Conservation (phyloP, 2,797 vertebrate species). For the Aphelocoma californica region DNA sequence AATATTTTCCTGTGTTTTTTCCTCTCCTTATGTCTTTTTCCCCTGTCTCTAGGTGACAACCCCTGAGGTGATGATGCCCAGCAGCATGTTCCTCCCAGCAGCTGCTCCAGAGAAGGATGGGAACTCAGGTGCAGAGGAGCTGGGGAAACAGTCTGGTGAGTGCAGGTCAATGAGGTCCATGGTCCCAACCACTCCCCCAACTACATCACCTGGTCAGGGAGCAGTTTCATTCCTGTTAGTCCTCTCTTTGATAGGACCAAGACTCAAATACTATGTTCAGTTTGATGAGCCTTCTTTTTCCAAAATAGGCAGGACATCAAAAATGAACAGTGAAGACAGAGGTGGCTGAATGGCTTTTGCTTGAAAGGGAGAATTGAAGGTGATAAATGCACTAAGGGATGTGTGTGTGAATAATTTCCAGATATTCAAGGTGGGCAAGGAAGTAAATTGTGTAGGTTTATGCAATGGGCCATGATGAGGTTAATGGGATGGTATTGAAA, state of each 20-base stretch:
- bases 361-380: conserved; percentile 32
- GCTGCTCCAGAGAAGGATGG: conserved; percentile 85
- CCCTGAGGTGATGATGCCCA: conserved; percentile 92
- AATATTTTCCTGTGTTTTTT: conserved; percentile 50
- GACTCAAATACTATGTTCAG: background rate
- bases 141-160: conserved; percentile 89
- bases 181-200: background rate
- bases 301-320: background rate
- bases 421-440: background rate
- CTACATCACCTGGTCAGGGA: background rate
- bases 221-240: background rate
- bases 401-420: background rate
- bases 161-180: background rate
- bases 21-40: background rate
- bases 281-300: background rate
- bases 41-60: conserved; percentile 86
- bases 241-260: background rate
- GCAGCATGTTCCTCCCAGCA: conserved; percentile 94
- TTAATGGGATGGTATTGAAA: conserved; percentile 14
- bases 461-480: background rate
- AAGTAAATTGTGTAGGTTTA: conserved; percentile 36
- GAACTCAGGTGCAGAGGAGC: conserved; percentile 81
- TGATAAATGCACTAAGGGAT: background rate
- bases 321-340: background rate
- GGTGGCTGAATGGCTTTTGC: background rate